phyloP scores from a whole-genome alignment of 2,797 vertebrate genomes.

The Phataginus tricuspis region DNA sequence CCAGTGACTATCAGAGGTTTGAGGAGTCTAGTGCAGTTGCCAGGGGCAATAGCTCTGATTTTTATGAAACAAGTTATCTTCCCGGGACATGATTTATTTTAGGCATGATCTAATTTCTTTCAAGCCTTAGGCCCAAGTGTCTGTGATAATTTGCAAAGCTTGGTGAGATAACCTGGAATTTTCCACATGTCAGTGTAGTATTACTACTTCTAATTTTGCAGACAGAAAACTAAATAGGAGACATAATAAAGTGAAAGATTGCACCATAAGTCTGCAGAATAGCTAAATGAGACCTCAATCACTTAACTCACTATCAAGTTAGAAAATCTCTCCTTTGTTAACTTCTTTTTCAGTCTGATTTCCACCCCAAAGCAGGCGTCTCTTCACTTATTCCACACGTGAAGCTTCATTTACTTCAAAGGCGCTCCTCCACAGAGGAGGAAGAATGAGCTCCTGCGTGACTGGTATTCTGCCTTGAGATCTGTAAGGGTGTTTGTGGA shows the following conservation, averaged over 20 bases:
- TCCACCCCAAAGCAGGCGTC: not conserved
- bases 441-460: not conserved
- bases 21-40: not conserved
- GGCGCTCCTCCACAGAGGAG: not conserved
- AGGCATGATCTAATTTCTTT: constrained; percentile 47
- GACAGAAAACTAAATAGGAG: not conserved
- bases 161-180: constrained; percentile 39
- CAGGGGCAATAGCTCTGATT: constrained; percentile 43
- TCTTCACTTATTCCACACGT: not conserved
- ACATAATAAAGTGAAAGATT: not conserved
- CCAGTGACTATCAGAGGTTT: not conserved
- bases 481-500: not conserved
- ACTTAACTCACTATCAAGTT: not conserved
- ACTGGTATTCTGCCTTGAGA: not conserved
- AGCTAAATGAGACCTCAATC: not conserved
- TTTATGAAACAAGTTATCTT: constrained; percentile 49
- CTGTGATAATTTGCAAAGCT: constrained; percentile 44
- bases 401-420: constrained; percentile 13
- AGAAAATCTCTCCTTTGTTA: not conserved
- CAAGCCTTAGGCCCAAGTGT: not conserved
- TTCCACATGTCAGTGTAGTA: not conserved
- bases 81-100: constrained; percentile 44
- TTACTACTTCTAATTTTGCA: constrained; percentile 30
- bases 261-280: not conserved
- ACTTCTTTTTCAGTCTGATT: constrained; percentile 14